Evolutionary conservation across 2,888 invertebrate genomes (phyloP), one percentile per base, ranked within the genome.

Genomic region (Trachelus tabidus): DNA sequence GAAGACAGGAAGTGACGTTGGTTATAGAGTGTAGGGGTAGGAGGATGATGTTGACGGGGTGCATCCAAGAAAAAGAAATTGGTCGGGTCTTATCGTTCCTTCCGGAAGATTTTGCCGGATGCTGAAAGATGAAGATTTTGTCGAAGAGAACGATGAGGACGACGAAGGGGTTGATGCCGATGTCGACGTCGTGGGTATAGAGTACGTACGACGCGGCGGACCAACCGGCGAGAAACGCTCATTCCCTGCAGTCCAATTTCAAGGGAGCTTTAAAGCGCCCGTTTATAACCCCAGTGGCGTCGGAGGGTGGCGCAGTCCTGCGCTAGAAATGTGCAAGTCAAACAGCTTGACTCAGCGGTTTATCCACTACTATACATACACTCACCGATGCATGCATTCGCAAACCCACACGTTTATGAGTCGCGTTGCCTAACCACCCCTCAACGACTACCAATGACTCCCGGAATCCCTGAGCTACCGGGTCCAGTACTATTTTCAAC

Each of bases 321-420:
- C 84, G 85, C 86, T 86, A 89, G 89, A 89, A 89, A 90, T 89
- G 90, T 89, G 89, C 89, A 89, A 90, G 90, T 90, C 89, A 90
- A 90, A 90, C 89, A 90, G 88, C 87, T 89, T 88, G 89, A 88
- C 89, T 88, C 90, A 88, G 88, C 88, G 87, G 87, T 90, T 89
- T 89, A 89, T 89, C 87, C 86, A 83, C 80, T 83, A 81, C 80
- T 31, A 3, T 76, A 78, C 83, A 82, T 81, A 84, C 84, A 84
- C 83, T 83, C 82, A 75, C 79, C 81, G 80, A 82, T 85, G 84
- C 83, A 85, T 83, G 85, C 83, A 85, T 86, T 85, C 84, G 84
- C 87, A 81, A 79, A 79, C 82, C 79, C 81, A 79, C 84, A 81
- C 86, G 83, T 85, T 88, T 88, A 86, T 86, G 84, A 85, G 86